phyloP scores from a whole-genome alignment of 2,113 vertebrate species.

The Candoia aspera region DNA sequence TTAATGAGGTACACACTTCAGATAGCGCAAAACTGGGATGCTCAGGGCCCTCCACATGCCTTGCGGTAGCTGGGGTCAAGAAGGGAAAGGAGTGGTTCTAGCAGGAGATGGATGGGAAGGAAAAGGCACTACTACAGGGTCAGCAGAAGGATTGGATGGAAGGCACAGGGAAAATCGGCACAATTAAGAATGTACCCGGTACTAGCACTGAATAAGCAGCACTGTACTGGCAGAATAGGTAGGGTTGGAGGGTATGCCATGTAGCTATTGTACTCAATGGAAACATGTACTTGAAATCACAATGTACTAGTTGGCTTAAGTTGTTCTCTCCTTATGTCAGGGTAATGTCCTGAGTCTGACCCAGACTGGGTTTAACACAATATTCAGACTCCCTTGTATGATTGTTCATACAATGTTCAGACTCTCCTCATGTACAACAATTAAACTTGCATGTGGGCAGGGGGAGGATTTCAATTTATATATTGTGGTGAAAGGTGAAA shows the following conservation, averaged over 20 bases:
- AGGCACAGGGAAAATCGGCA: slow-evolving; percentile 48
- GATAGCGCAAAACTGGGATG: slow-evolving; percentile 47
- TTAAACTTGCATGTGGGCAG: not conserved
- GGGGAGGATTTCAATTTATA: not conserved
- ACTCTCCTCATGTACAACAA: not conserved
- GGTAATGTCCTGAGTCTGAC: slow-evolving; percentile 76
- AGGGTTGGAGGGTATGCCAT: slow-evolving; percentile 72
- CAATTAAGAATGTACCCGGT: slow-evolving; percentile 62
- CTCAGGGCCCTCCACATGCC: slow-evolving; percentile 38
- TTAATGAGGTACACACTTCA: slow-evolving; percentile 51
- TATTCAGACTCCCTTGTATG: slow-evolving; percentile 62
- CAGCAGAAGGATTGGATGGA: slow-evolving; percentile 54
- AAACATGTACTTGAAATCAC: slow-evolving; percentile 57
- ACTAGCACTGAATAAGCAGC: slow-evolving; percentile 66
- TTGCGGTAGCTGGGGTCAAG: slow-evolving; percentile 45
- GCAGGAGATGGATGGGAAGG: slow-evolving; percentile 48
- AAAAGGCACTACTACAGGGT: slow-evolving; percentile 40
- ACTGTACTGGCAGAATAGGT: slow-evolving; percentile 57
- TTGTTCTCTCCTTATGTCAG: slow-evolving; percentile 49
- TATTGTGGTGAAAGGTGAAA: no score
- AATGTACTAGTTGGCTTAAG: slow-evolving; percentile 60
- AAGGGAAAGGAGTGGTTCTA: slow-evolving; percentile 43
- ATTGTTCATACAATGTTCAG: not conserved
- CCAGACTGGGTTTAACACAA: slow-evolving; percentile 70
- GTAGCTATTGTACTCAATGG: slow-evolving; percentile 60